Conservation (phyloP, 2,113 vertebrate species). For the Pachyramphus minor region DNA sequence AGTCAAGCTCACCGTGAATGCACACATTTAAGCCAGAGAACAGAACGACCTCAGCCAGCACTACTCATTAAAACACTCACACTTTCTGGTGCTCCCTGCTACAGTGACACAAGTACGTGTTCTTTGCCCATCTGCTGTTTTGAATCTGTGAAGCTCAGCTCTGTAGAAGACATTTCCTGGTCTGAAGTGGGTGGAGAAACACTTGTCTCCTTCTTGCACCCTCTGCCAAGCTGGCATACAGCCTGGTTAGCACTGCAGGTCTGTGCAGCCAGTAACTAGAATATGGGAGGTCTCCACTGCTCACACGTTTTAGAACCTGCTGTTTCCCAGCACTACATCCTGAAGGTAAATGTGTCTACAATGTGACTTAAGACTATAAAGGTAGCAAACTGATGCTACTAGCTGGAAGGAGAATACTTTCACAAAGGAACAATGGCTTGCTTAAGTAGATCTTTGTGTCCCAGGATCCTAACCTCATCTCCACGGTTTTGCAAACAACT, state of each 20-base stretch:
- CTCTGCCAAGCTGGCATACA: neutral
- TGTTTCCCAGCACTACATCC: neutral
- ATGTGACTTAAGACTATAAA: neutral
- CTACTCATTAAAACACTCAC: slow-evolving; percentile 38
- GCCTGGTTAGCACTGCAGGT: neutral
- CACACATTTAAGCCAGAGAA: neutral
- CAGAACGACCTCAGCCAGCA: slow-evolving; percentile 1
- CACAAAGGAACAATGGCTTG: neutral
- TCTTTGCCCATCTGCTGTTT: slow-evolving; percentile 56
- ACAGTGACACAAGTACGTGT: neutral
- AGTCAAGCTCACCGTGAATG: neutral
- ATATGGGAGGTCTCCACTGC: neutral
- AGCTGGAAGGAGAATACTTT: neutral
- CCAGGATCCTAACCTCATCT: neutral
- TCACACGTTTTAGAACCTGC: neutral
- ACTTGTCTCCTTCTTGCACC: slow-evolving; percentile 2
- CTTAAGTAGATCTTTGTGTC: neutral
- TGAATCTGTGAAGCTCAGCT: slow-evolving; percentile 21
- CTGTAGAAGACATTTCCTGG: slow-evolving; percentile 44
- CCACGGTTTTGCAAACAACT: neutral
- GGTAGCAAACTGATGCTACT: neutral
- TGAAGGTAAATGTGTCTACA: neutral
- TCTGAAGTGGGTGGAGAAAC: slow-evolving; percentile 35
- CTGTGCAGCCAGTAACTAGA: neutral
- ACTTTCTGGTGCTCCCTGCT: slow-evolving; percentile 25